phyloP scores from a whole-genome alignment of 2,113 vertebrate species.

The Oryctolagus cuniculus region DNA sequence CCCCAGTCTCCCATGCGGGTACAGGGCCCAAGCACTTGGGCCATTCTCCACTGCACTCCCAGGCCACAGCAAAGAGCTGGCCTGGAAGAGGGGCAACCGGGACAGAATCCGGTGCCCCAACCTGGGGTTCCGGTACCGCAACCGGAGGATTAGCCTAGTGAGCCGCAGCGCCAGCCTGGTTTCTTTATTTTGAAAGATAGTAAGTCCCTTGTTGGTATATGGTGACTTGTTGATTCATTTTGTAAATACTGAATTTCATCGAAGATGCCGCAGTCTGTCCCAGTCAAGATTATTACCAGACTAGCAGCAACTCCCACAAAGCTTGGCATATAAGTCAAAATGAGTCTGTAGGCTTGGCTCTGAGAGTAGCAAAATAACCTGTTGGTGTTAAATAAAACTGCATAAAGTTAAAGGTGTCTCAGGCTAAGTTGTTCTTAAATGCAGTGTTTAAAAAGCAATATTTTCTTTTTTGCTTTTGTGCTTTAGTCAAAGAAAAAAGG shows the following conservation, averaged over 20 bases:
- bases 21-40: no score
- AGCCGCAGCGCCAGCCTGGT: no score
- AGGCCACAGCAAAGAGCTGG: no score
- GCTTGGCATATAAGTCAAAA: not conserved
- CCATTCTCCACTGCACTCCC: no score
- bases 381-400: not conserved
- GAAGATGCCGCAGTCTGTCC: not conserved
- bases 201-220: slow-evolving; percentile 40
- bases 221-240: slow-evolving; percentile 24
- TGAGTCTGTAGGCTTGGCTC: not conserved
- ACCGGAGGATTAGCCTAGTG: no score
- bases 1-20: no score
- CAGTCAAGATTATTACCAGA: not conserved
- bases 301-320: not conserved
- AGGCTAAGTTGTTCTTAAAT: slow-evolving; percentile 27
- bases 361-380: not conserved
- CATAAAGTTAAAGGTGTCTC: not conserved
- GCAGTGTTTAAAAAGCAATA: not conserved
- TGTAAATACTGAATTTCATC: slow-evolving; percentile 52
- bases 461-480: slow-evolving; percentile 23
- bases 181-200: not conserved
- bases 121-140: no score
- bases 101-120: no score
- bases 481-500: slow-evolving; percentile 98
- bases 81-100: no score